phyloP scores from a whole-genome alignment of 2,113 vertebrate species.

The Rhegmatorhina hoffmannsi region DNA sequence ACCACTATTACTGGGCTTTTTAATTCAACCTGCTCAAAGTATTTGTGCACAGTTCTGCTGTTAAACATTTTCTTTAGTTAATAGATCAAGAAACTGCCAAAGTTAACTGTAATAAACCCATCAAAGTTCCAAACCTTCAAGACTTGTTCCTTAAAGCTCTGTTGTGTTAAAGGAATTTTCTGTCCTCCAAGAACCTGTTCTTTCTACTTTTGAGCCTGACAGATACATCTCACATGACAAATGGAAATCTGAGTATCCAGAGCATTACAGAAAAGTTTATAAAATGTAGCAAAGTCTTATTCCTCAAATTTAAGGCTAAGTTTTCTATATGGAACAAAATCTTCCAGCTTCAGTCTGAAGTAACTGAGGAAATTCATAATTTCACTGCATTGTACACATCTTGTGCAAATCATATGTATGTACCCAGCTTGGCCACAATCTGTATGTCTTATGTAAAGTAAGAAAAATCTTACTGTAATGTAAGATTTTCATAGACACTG shows the following conservation, averaged over 20 bases:
- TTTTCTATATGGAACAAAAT: background rate
- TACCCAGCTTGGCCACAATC: background rate
- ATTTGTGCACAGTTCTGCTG: background rate
- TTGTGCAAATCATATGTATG: background rate
- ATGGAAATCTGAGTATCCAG: background rate
- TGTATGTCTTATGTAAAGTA: rapidly evolving
- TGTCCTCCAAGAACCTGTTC: background rate
- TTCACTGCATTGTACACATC: background rate
- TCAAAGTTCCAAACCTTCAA: background rate
- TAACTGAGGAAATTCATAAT: background rate
- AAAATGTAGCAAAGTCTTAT: background rate
- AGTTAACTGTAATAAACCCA: background rate
- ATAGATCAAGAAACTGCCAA: background rate
- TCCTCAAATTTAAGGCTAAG: background rate
- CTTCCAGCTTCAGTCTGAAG: background rate
- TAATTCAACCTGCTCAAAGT: background rate
- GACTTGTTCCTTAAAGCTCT: background rate
- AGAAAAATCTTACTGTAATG: background rate
- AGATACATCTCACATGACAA: background rate
- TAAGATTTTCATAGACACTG: background rate
- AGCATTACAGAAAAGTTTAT: background rate
- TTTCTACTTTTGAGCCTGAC: background rate
- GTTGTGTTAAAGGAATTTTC: background rate
- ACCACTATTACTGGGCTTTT: background rate
- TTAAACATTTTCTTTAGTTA: background rate